Percentiles rank a stretch among this genome's conserved stretches.
These are phyloP conservation scores for Pteropus alecto DNA, from an alignment of 2,113 vertebrate genomes.

Conservation along the genomic window DNA sequence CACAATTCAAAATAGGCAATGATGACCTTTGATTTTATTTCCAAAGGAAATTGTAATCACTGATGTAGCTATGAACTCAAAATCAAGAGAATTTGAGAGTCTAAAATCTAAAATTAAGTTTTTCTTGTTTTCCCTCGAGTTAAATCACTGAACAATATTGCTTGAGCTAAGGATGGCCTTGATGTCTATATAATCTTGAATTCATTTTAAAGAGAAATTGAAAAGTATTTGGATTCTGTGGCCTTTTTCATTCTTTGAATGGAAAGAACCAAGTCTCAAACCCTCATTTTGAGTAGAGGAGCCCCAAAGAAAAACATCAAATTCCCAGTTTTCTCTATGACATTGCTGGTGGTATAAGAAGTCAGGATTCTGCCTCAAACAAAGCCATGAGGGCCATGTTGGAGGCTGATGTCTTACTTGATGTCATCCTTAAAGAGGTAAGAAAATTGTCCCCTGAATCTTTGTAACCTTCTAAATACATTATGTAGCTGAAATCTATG, in stretches of 20 bases:
- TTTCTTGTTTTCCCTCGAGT: background rate
- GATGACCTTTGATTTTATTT: slow-evolving; percentile 1
- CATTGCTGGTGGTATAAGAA: background rate
- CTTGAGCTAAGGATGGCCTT: background rate
- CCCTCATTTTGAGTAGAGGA: background rate
- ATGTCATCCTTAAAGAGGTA: background rate
- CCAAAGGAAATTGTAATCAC: background rate
- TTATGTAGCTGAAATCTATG: background rate
- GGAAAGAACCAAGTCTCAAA: background rate
- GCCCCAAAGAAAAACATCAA: background rate
- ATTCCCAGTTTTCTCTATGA: background rate
- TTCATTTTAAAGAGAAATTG: background rate
- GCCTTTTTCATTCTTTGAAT: background rate
- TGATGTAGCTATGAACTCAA: background rate
- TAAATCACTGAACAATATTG: background rate
- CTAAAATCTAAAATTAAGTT: slow-evolving; percentile 13
- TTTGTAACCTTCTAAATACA: background rate
- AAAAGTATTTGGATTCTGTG: slow-evolving; percentile 14
- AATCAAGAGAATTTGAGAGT: slow-evolving; percentile 14
- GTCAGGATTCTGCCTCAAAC: background rate
- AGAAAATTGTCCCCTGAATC: background rate
- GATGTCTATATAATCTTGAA: background rate
- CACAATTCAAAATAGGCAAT: background rate
- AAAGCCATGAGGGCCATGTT: background rate
- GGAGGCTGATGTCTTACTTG: background rate